Evolutionary conservation across 2,113 vertebrate genomes (phyloP).

Genomic region (Nymphicus hollandicus): DNA sequence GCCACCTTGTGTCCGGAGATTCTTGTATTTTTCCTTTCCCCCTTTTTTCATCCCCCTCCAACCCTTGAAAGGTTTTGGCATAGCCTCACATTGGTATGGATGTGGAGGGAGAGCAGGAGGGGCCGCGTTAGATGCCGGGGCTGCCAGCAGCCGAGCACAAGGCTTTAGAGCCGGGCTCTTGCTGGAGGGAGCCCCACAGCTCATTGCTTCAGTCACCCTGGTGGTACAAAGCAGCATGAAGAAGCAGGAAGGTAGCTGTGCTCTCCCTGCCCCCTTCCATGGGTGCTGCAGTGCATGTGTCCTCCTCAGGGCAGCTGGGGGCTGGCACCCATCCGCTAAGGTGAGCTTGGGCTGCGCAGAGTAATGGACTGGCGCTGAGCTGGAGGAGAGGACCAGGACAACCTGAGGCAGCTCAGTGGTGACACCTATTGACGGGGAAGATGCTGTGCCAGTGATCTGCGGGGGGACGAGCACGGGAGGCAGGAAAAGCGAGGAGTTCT

Average conservation of each 20-base stretch:
- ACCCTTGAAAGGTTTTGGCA: neutral
- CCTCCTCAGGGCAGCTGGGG: too few species aligned
- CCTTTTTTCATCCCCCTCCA: too few species aligned
- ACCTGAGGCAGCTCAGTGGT: neutral
- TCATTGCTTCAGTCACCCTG: neutral
- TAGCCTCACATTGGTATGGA: neutral
- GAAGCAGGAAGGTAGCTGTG: neutral
- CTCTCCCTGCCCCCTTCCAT: rapidly evolving
- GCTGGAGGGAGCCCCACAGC: neutral
- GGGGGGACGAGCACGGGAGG: neutral
- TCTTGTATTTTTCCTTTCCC: too few species aligned
- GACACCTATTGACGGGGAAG: neutral
- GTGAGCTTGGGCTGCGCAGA: neutral
- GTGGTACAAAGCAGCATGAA: neutral
- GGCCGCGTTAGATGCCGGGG: neutral
- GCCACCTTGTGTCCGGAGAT: neutral
- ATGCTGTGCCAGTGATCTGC: neutral
- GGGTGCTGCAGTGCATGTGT: rapidly evolving
- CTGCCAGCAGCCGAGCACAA: neutral
- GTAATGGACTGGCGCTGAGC: neutral
- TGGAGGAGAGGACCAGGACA: neutral
- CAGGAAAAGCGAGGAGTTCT: neutral
- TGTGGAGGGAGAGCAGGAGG: neutral
- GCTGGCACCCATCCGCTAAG: neutral
- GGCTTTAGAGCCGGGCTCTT: neutral